Percentiles rank a stretch among this genome's conserved stretches.
Conservation (phyloP, 2,797 vertebrate species). For the Labroides dimidiatus region DNA sequence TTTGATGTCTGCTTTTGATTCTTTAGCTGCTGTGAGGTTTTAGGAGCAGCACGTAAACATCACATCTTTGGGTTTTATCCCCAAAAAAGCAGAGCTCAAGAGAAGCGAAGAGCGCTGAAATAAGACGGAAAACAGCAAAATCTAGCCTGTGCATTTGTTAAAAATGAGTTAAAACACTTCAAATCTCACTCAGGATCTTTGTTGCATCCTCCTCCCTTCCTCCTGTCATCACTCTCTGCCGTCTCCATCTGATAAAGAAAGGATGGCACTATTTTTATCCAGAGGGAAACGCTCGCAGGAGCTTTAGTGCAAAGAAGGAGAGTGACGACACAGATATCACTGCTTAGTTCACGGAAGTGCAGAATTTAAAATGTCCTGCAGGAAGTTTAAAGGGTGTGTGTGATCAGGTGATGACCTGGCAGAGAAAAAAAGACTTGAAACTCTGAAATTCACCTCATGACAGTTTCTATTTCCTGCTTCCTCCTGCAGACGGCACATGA, state of each 20-base stretch:
- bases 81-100: not conserved
- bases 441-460: too few species aligned
- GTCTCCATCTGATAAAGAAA: not conserved
- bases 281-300: not conserved
- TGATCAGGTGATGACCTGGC: too few species aligned
- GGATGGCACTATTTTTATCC: not conserved
- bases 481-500: constrained; percentile 73
- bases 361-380: too few species aligned
- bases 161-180: not conserved
- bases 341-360: too few species aligned
- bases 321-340: too few species aligned
- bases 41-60: not conserved
- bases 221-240: not conserved
- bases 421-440: too few species aligned
- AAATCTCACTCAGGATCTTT: not conserved
- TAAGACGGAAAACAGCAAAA: not conserved
- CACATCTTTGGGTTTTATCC: not conserved
- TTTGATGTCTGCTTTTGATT: not conserved
- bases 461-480: not conserved
- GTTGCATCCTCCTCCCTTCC: not conserved
- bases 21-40: not conserved
- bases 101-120: not conserved
- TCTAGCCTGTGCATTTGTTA: not conserved
- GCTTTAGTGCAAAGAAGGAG: not conserved
- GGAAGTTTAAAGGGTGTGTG: too few species aligned